Base-by-base conservation (phyloP, 2,888 invertebrate genomes). In the Labia minor region DNA sequence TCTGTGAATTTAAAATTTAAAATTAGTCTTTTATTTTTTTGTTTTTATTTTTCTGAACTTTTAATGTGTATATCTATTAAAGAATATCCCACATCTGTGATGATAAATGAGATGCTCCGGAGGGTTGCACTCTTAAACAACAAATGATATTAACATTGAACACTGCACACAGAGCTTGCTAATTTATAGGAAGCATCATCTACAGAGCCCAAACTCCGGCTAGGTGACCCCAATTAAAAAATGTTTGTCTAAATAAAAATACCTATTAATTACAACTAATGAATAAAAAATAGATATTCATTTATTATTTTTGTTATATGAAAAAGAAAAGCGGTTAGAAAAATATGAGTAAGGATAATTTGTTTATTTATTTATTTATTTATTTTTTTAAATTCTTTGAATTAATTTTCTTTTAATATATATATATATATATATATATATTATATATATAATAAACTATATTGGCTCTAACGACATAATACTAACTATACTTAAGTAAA, bases 91-190 rank as follows among this genome's bases (percentile, higher is more conserved):
- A n/a, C n/a, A n/a, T n/a, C n/a, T n/a, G n/a, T n/a, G n/a, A n/a
- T n/a, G n/a, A n/a, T n/a, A n/a, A n/a, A n/a, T n/a, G n/a, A 11
- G 33, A 11, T 49, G 49, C 49, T 49, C 49, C 49, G 49, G 49
- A 49, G 49, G 49, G n/a, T 49, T 49, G 49, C 49, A n/a, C 16
- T 49, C n/a, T n/a, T 49, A 11, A 16, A 14, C 49, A 49, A 49
- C 49, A 49, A 49, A n/a, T 49, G 49, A 49, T 49, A n/a, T n/a
- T 14, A 49, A 49, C 49, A 49, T n/a, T 49, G 49, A 49, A 49
- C 49, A 49, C 49, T 49, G 49, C 49, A 49, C n/a, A 49, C 16
- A 49, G 49, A 49, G 49, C 49, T 49, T 49, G 14, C 49, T 49
- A 49, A 6, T 14, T 49, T 11, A 49, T 10, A 49, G 49, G 49